phyloP scores from a whole-genome alignment of 2,888 invertebrate species.

The Octonoba sinensis region DNA sequence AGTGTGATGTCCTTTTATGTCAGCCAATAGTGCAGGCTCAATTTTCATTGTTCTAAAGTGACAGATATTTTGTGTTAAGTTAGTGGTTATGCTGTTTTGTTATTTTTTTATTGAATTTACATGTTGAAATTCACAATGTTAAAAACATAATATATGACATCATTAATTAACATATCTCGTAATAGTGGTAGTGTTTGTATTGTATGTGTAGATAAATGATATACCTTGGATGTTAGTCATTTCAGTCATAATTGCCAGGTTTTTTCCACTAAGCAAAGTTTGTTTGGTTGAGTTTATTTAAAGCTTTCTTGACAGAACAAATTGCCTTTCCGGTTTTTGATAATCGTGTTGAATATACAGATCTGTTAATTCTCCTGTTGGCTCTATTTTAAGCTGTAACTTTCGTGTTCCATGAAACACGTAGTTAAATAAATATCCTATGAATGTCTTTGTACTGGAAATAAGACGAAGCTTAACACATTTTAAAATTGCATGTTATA shows the following conservation, averaged over 20 bases:
- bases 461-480: constrained; percentile 57
- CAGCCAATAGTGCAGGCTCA: constrained; percentile 60
- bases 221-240: constrained; percentile 58
- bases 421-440: constrained; percentile 44
- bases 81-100: constrained; percentile 63
- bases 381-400: constrained; percentile 57
- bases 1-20: constrained; percentile 50
- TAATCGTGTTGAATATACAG: constrained; percentile 64
- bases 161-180: constrained; percentile 62
- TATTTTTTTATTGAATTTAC: constrained; percentile 60
- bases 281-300: constrained; percentile 23
- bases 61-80: constrained; percentile 63
- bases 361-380: constrained; percentile 64
- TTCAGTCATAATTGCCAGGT: constrained; percentile 59
- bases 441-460: constrained; percentile 61
- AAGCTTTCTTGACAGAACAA: constrained; percentile 47
- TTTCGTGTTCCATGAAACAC: constrained; percentile 33
- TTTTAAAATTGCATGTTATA: constrained; percentile 64
- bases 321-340: constrained; percentile 62
- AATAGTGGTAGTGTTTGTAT: constrained; percentile 64
- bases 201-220: constrained; percentile 59
- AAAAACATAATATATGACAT: constrained; percentile 58
- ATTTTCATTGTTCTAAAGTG: constrained; percentile 64
- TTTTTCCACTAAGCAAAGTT: constrained; percentile 59
- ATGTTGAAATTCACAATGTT: constrained; percentile 60